Conservation (phyloP, 92 coral and sea anemone genomes). For the Heteractis magnifica region DNA sequence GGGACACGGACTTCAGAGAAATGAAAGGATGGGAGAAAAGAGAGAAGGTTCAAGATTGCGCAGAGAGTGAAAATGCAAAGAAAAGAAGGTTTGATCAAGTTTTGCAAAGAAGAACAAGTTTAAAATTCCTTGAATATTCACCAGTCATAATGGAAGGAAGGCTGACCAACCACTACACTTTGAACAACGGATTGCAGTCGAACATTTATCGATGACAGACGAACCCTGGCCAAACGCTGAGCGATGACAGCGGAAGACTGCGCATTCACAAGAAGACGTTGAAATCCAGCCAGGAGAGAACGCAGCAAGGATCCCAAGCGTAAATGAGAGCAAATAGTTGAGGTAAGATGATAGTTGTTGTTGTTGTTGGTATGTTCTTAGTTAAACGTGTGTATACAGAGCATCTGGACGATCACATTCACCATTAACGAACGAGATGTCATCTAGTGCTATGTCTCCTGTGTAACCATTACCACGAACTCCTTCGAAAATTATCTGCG, state of each 20-base stretch:
- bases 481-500: slow-evolving; percentile 24
- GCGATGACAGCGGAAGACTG: not conserved
- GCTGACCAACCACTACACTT: not conserved
- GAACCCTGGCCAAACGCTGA: not conserved
- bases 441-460: slow-evolving; percentile 30
- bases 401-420: slow-evolving; percentile 20
- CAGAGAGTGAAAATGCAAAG: no score
- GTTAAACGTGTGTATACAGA: slow-evolving; percentile 18
- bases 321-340: not conserved
- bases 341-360: not conserved
- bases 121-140: no score
- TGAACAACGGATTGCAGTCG: not conserved
- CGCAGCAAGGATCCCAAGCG: not conserved
- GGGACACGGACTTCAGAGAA: no score
- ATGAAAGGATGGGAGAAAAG: no score
- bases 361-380: not conserved
- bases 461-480: slow-evolving; percentile 33
- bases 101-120: no score
- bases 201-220: not conserved
- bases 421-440: slow-evolving; percentile 1
- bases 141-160: no score
- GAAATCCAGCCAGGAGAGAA: not conserved
- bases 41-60: no score
- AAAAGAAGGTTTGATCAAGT: no score
- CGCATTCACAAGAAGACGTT: not conserved